Conservation (phyloP, 1,140 invertebrate genomes). For the Papilio machaon region DNA sequence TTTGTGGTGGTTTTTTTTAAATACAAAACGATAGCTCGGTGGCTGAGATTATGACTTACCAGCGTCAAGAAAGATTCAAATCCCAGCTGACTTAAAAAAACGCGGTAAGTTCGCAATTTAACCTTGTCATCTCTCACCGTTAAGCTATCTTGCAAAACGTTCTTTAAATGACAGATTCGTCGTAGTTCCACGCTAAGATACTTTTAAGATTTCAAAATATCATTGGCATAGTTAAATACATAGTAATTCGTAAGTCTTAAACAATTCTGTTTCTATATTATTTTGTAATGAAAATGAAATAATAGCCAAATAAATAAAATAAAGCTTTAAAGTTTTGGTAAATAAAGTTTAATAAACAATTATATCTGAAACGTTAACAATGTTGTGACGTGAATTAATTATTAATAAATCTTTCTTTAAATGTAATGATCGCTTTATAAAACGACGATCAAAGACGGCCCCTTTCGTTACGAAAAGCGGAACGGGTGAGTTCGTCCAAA, state of each 20-base stretch:
- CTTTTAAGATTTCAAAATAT: not conserved
- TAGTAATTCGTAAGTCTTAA: too few relatives aligned
- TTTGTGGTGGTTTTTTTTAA: not conserved
- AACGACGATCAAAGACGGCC: not conserved
- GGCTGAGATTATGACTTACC: not conserved
- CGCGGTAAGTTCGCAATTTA: not conserved
- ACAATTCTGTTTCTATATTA: too few relatives aligned
- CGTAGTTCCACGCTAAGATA: not conserved
- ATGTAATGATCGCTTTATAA: slow-evolving; percentile 1
- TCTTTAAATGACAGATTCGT: not conserved
- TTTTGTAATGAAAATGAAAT: too few relatives aligned
- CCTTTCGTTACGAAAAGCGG: slow-evolving; percentile 28
- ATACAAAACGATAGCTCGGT: not conserved
- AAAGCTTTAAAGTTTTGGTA: too few relatives aligned
- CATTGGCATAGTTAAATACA: not conserved
- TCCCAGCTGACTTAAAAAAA: not conserved
- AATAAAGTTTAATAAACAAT: too few relatives aligned
- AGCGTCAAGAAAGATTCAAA: not conserved
- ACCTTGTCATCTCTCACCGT: not conserved
- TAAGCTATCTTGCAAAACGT: not conserved
- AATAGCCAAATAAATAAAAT: too few relatives aligned
- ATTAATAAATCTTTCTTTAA: slow-evolving; percentile 11
- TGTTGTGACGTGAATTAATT: not conserved
- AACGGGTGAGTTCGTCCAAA: not conserved
- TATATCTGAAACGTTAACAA: too few relatives aligned